A percentile compares a stretch with the other conserved stretches of the same genome.
These are phyloP conservation scores for Calycopis cecrops DNA, from an alignment of 1,140 invertebrate genomes.

Conservation along the genomic window DNA sequence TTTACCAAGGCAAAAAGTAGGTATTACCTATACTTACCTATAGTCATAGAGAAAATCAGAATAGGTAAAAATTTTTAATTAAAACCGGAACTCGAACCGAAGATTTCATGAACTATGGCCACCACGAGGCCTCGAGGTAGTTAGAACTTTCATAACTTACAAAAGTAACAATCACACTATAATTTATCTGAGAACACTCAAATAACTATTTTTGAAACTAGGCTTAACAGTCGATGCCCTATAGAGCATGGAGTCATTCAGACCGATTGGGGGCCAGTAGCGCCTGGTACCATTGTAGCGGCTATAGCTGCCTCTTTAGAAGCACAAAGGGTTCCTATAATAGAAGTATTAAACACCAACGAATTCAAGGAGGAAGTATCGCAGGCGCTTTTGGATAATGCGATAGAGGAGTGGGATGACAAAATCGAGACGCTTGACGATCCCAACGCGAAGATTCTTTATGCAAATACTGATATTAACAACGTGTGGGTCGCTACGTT, in stretches of 20 bases:
- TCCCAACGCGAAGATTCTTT: constrained; percentile 22
- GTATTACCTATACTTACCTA: too few species aligned
- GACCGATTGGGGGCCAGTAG: constrained; percentile 76
- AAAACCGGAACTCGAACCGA: too few species aligned
- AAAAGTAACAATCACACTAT: too few species aligned
- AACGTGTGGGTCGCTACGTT: constrained; percentile 78
- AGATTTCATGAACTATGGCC: too few species aligned
- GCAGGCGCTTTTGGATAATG: constrained; percentile 41
- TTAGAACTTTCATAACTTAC: too few species aligned
- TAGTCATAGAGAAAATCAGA: too few species aligned
- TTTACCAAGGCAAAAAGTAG: too few species aligned
- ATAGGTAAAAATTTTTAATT: too few species aligned
- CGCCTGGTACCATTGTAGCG: constrained; percentile 75
- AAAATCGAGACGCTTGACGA: constrained; percentile 30
- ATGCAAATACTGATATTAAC: constrained; percentile 42
- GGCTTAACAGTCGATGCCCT: constrained; percentile 72
- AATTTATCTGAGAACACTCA: too few species aligned
- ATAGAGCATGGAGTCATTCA: constrained; percentile 77
- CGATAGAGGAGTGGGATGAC: constrained; percentile 53
- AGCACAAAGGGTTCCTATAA: constrained; percentile 67
- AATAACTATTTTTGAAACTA: constrained; percentile 25
- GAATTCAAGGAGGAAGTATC: constrained; percentile 54
- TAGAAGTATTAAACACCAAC: constrained; percentile 52
- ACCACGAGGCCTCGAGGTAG: too few species aligned
- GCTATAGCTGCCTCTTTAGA: constrained; percentile 77